Evolutionary conservation across 2,888 invertebrate genomes (phyloP), one percentile per base, ranked within the genome.

Genomic region (Yponomeuta evonymella): DNA sequence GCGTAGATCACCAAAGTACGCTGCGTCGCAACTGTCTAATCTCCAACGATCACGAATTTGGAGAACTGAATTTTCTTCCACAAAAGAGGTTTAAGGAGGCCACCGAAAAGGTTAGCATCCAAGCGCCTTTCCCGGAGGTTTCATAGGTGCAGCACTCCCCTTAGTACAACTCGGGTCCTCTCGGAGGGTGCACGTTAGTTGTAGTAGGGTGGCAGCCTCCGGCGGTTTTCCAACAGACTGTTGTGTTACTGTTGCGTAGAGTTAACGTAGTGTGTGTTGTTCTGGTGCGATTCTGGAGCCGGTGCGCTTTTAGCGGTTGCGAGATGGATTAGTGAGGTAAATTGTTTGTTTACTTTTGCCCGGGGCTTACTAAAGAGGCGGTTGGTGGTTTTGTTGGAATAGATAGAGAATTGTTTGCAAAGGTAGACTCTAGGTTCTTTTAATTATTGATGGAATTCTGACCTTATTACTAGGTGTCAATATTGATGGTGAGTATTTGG

Each of bases 151-250:
- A 10, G 74, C 83, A 86, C 85, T 84, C 86, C 88, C 90, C 88
- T 89, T 90, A 91, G 91, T 91, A 78, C 78, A 77, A 76, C 77
- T 79, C 79, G 73, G 76, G 78, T 76, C 76, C 76, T 73, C 77
- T 75, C 74, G 78, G 77, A 80, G 82, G 82, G 79, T 77, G 78
- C 80, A 85, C 88, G 89, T 67, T 65, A 30, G 30, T 11, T 67
- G n/a, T 67, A 43, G 15, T 8, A 10, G n/a, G 67, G n/a, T 2
- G 36, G n/a, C 6, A 43, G 48, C 67, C 67, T 48, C 33, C 67
- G 67, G 67, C 67, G 67, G 43, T 67, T 48, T 48, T 48, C 48
- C 48, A 67, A 15, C 67, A 65, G 65, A 65, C 65, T 29, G 67
- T 48, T 9, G 43, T 65, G 65, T 23, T 65, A 33, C 65, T 5